A percentile compares a stretch with the other conserved stretches of the same genome.
Evolutionary conservation across 2,888 invertebrate species (phyloP).

Genomic region (Empis stercorea): DNA sequence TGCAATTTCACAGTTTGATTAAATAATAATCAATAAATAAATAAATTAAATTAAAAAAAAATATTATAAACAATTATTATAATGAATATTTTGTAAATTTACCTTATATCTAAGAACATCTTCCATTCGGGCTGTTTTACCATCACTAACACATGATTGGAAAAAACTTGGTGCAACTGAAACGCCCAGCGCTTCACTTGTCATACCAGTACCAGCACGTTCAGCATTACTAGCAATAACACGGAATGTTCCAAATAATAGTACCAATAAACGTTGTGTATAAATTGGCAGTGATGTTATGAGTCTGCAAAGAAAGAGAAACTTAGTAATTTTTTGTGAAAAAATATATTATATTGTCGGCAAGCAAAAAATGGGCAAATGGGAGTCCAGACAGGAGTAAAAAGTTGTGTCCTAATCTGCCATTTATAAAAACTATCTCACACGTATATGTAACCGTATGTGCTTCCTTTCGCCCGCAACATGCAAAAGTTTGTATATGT

Average conservation of each 20-base stretch:
- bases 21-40: not conserved
- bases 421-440: too few species aligned
- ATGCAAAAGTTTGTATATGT: too few species aligned
- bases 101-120: conserved; percentile 91
- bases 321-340: too few species aligned
- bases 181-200: conserved; percentile 87
- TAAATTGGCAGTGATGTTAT: conserved; percentile 75
- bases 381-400: too few species aligned
- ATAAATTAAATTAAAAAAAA: conserved; percentile 4
- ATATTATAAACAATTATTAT: not conserved
- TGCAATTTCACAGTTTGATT: too few species aligned
- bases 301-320: conserved; percentile 46
- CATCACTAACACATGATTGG: conserved; percentile 90
- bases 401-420: too few species aligned
- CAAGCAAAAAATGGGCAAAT: too few species aligned
- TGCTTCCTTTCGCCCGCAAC: too few species aligned
- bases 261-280: conserved; percentile 84
- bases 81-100: too few species aligned
- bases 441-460: too few species aligned
- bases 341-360: conserved; percentile 10
- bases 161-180: conserved; percentile 94
- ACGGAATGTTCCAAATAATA: conserved; percentile 93
- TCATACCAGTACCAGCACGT: conserved; percentile 84
- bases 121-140: conserved; percentile 90
- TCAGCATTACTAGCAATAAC: conserved; percentile 88